These are phyloP conservation scores for Lagria hirta DNA, from an alignment of 2,888 invertebrate genomes.

Conservation along the genomic window DNA sequence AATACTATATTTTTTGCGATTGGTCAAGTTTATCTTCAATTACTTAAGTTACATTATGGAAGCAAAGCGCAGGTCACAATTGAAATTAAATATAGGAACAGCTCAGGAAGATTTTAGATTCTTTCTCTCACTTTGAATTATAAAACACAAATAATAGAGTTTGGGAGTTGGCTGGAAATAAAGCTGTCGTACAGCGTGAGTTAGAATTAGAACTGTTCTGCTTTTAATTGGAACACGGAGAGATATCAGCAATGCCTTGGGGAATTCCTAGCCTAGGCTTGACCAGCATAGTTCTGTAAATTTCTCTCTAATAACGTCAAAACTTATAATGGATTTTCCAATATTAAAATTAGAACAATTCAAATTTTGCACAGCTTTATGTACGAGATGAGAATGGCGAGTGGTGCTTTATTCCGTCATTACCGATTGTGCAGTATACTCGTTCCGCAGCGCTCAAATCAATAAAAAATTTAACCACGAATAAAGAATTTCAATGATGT, in stretches of 20 bases:
- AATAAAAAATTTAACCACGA: constrained; percentile 9
- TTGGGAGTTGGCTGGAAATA: constrained; percentile 12
- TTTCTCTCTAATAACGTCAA: constrained; percentile 17
- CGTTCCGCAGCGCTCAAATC: constrained; percentile 9
- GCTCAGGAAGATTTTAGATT: too few relatives aligned
- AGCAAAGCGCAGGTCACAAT: too few relatives aligned
- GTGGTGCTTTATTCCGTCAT: constrained; percentile 12
- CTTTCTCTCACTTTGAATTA: too few relatives aligned
- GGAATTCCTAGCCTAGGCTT: constrained; percentile 24
- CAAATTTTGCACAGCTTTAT: constrained; percentile 1
- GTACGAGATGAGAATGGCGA: too few relatives aligned
- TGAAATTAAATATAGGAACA: too few relatives aligned
- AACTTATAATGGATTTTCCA: constrained; percentile 24
- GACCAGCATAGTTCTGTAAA: constrained; percentile 26
- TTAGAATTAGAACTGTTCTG: constrained; percentile 22
- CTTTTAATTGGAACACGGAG: constrained; percentile 25
- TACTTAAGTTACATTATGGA: too few relatives aligned
- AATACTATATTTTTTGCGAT: too few relatives aligned
- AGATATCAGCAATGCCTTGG: constrained; percentile 21
- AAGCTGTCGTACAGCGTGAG: constrained; percentile 19
- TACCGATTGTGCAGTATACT: constrained; percentile 7
- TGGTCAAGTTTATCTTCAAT: too few relatives aligned
- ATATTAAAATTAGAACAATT: constrained; percentile 17
- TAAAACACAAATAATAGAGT: constrained; percentile 23
- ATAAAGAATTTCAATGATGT: constrained; percentile 16